Base-by-base conservation (phyloP, 1,140 invertebrate species). In the Alviniconcha marisindica region DNA sequence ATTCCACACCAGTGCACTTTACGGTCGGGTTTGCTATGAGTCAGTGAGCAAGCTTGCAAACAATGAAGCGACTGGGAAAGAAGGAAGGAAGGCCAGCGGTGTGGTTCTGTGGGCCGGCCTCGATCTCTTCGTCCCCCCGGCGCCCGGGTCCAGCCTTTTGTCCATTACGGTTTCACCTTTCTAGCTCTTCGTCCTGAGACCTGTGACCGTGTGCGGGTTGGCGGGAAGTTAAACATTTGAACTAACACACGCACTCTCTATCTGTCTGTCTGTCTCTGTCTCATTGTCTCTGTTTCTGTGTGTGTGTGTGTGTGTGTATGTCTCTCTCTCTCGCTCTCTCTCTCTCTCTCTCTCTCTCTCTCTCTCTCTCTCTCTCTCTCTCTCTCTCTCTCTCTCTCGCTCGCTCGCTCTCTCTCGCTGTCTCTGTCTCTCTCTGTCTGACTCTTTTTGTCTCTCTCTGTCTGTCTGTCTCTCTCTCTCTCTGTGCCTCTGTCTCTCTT, bases 341-440 rank as follows among this genome's bases (percentile, higher is more conserved):
- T 77, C 76, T 77, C 76, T 74, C 81, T 69, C 48, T 31, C 81
- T 1, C n/a, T 77, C 69, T 44, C 40, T 2, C 63, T 71, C 63
- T 81, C 63, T 42, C 51, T 60, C 51, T 36, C 28, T 42, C 36
- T 40, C 36, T 40, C 36, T 71, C 36, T 38, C 69, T 71, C 36
- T 71, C 69, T 38, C 36, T 71, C 24, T 71, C 69, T 40, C 33
- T 71, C 36, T 0, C n/a, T 18, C 12, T 66, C 63, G 21, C 56
- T 33, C 5, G 5, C 28, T 71, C 36, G 5, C 14, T 40, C 69
- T 40, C 36, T 40, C 36, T 40, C 28, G 10, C 36, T 21, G 33
- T 21, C 69, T 40, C 21, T 18, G 14, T 40, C 28, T 21, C 63
- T 33, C 63, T 40, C 36, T 40, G 3, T 40, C 15, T 3, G 33